phyloP scores from a whole-genome alignment of 1,140 invertebrate genomes.

The Formica exsecta region DNA sequence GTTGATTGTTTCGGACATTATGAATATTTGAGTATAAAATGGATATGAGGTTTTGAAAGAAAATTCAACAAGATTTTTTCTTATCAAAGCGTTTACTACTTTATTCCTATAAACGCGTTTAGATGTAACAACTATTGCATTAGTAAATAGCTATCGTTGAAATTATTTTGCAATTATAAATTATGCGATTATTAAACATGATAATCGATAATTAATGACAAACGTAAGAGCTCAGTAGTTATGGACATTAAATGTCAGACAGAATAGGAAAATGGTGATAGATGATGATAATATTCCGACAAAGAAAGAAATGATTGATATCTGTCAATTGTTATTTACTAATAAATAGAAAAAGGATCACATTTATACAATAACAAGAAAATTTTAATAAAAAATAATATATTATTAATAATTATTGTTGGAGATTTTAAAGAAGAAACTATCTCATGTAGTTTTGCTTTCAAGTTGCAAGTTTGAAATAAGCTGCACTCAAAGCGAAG shows the following conservation, averaged over 20 bases:
- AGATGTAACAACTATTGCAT: neutral
- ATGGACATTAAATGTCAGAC: neutral
- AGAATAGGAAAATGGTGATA: neutral
- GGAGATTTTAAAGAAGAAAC: neutral
- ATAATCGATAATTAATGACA: neutral
- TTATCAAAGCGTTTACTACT: neutral
- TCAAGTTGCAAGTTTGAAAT: neutral
- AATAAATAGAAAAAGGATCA: neutral
- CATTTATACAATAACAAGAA: neutral
- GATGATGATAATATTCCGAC: neutral
- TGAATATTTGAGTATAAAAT: neutral
- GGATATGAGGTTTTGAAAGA: neutral
- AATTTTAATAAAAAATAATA: neutral
- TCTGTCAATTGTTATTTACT: neutral
- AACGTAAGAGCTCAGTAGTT: constrained; percentile 4
- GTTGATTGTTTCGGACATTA: neutral
- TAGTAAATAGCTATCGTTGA: neutral
- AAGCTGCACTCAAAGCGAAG: constrained; percentile 6
- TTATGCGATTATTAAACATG: neutral
- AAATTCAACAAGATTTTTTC: neutral
- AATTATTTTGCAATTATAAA: neutral
- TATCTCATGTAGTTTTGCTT: neutral
- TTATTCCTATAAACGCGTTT: neutral
- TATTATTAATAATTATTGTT: neutral
- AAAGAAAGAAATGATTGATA: neutral